Percentiles rank a stretch among this genome's conserved stretches.
These are phyloP conservation scores for Symphodus melops DNA, from an alignment of 2,113 vertebrate genomes.

Conservation along the genomic window DNA sequence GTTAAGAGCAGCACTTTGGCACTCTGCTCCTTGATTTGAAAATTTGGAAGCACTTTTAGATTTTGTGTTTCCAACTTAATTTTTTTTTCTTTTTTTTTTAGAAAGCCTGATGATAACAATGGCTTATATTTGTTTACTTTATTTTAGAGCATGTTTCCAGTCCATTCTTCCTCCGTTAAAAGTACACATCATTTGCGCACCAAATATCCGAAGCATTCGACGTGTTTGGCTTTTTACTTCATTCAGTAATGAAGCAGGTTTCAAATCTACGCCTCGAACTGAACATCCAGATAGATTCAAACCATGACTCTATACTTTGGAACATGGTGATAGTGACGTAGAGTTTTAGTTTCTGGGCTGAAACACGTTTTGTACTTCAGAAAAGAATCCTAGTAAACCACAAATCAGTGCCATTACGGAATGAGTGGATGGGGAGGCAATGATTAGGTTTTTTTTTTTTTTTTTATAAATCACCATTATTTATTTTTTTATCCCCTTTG, in stretches of 20 bases:
- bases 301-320: not conserved
- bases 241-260: not conserved
- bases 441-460: constrained; percentile 21
- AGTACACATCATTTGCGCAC: not conserved
- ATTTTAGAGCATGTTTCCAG: not conserved
- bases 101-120: too few relatives aligned
- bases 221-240: not conserved
- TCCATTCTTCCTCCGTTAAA: not conserved
- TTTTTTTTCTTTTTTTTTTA: too few relatives aligned
- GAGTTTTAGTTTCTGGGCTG: not conserved
- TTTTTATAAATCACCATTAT: constrained; percentile 8
- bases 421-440: constrained; percentile 43
- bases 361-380: not conserved
- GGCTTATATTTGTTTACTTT: not conserved
- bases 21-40: not conserved
- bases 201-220: not conserved
- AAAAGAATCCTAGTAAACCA: not conserved
- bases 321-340: not conserved
- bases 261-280: not conserved
- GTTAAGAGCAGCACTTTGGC: not conserved
- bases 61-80: too few relatives aligned
- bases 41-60: too few relatives aligned
- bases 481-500: not conserved
- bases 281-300: not conserved
- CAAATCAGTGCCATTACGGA: not conserved